Conservation (phyloP, 2,797 vertebrate genomes). For the Danio albolineatus region DNA sequence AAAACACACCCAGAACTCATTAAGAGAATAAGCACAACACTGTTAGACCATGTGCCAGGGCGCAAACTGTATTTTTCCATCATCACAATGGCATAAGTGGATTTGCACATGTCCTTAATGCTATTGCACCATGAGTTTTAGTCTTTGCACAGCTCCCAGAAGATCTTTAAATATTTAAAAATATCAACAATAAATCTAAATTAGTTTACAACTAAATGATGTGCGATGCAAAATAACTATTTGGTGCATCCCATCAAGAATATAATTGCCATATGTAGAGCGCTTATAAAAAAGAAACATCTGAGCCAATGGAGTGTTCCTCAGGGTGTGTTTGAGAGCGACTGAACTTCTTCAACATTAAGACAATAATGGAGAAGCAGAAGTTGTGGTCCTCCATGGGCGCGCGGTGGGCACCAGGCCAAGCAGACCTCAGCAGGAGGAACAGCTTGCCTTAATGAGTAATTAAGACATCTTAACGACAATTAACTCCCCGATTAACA, state of each 20-base stretch:
- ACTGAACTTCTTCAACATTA: slow-evolving; percentile 44
- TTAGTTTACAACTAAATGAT: background rate
- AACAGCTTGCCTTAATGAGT: slow-evolving; percentile 80
- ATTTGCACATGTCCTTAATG: too few species aligned
- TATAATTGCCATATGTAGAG: background rate
- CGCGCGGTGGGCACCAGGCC: slow-evolving; percentile 59
- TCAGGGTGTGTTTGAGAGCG: slow-evolving; percentile 6
- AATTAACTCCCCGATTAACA: slow-evolving; percentile 81
- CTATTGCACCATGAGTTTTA: too few species aligned
- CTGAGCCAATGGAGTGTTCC: background rate
- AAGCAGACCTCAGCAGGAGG: slow-evolving; percentile 57
- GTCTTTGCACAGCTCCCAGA: too few species aligned
- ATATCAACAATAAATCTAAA: background rate
- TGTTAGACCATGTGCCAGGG: too few species aligned
- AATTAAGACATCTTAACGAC: slow-evolving; percentile 74
- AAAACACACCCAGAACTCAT: too few species aligned
- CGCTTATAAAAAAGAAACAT: background rate
- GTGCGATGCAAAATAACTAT: background rate
- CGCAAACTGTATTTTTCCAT: too few species aligned
- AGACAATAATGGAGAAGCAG: slow-evolving; percentile 39
- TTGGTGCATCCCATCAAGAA: background rate
- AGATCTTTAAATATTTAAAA: background rate
- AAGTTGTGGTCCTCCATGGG: slow-evolving; percentile 43
- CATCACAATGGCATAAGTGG: too few species aligned
- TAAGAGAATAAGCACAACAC: too few species aligned